Evolutionary conservation across 2,797 vertebrate genomes (phyloP).

Genomic region (Dicrostonyx torquatus): DNA sequence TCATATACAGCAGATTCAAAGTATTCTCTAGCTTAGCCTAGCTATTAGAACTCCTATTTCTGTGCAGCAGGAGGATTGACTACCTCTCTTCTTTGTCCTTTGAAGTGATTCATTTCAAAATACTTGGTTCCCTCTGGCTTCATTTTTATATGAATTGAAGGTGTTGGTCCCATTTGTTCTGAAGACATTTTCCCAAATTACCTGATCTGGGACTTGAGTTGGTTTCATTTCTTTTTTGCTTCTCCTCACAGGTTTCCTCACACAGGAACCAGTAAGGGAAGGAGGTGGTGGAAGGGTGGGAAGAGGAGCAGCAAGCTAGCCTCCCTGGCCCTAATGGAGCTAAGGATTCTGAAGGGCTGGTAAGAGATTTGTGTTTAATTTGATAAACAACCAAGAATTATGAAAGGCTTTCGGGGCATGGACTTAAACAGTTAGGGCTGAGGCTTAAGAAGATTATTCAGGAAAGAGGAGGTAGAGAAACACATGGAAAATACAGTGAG

Average conservation of each 20-base stretch:
- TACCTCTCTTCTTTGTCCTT: background rate
- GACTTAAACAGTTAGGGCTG: conserved; percentile 21
- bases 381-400: background rate
- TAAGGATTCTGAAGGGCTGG: background rate
- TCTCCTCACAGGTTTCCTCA: background rate
- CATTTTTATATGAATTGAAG: background rate
- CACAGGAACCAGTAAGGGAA: background rate
- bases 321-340: background rate
- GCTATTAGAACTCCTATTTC: background rate
- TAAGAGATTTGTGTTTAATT: background rate
- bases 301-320: background rate
- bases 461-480: background rate
- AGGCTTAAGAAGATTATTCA: conserved; percentile 4
- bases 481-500: background rate
- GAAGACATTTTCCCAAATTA: conserved; percentile 1
- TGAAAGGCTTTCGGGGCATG: background rate
- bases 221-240: background rate
- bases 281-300: background rate
- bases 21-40: background rate
- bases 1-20: background rate
- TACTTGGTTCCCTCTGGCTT: background rate
- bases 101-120: background rate
- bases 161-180: background rate
- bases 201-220: background rate
- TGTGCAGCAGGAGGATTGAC: background rate